Percentiles rank a stretch among this genome's conserved stretches.
phyloP scores from a whole-genome alignment of 2,888 invertebrate genomes.

The Lasius platythorax region DNA sequence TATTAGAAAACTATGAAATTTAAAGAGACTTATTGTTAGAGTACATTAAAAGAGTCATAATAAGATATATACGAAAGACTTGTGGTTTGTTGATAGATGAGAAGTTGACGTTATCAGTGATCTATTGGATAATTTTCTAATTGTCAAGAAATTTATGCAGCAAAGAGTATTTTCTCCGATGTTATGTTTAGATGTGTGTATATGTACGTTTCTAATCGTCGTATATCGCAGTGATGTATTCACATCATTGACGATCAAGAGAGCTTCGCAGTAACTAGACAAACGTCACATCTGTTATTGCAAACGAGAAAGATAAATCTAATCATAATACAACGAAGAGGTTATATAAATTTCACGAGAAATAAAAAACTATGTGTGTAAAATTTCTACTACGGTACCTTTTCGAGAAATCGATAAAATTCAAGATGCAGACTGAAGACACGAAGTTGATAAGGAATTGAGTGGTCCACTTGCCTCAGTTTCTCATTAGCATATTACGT shows the following conservation, averaged over 20 bases:
- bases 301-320: conserved; percentile 5
- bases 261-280: background rate
- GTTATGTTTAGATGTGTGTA: background rate
- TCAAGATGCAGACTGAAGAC: background rate
- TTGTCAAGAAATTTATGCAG: background rate
- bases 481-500: conserved; percentile 38
- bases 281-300: background rate
- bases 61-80: background rate
- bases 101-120: background rate
- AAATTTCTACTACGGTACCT: conserved; percentile 13
- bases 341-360: conserved; percentile 23
- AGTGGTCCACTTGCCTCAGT: conserved; percentile 13
- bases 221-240: background rate
- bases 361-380: background rate
- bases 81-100: conserved; percentile 1
- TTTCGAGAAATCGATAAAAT: conserved; percentile 14
- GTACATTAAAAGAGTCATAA: background rate
- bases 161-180: background rate
- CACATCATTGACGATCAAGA: background rate
- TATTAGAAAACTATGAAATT: background rate
- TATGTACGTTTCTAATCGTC: background rate
- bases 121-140: conserved; percentile 11
- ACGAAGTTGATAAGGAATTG: background rate
- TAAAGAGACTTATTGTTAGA: background rate
- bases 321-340: background rate